Evolutionary conservation across 2,797 vertebrate species (phyloP), one percentile per base, ranked within the genome.

Genomic region (Phrynocephalus vlangalii): DNA sequence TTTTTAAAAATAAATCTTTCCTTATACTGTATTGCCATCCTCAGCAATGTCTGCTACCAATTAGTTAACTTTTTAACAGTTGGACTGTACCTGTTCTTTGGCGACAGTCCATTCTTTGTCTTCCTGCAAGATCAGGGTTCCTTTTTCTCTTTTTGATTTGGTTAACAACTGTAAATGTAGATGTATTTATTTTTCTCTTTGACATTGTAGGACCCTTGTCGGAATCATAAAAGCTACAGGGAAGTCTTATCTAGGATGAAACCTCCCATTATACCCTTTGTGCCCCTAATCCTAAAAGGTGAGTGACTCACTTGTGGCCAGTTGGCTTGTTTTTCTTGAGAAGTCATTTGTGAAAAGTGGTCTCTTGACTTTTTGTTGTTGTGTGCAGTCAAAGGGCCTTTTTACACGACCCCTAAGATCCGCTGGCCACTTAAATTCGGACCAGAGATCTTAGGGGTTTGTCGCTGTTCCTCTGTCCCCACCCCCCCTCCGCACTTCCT

Each of bases 221-320:
- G 98, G 95, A 99, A 99, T 95, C 98, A 99, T 90, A 99, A 99
- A 94, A 98, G 97, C 82, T 99, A 99, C 96, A 95, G 98, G 93
- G 98, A 99, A 92, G 96, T 98, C 93, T 97, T 99, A 92, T 97
- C 97, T 92, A 97, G 98, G 93, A 98, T 99, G 95, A 97, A 98
- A 86, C 97, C 98, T 6, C 98, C 98, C 0, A 97, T 99, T 84
- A 99, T 99, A 93, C 98, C 98, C 80, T 99, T 99, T 0, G 98
- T 98, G 20, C 98, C 98, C 1, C 97, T 99, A 92, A 97, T 99
- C 94, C 98, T 99, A 83, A 99, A 99, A 98, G 98, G 98, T 98
- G 87, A 96, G 91, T 70, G 26, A 70, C 24, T 28, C 67, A 6
- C 0, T 63, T 77, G 20, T 16, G 13, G 30, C 13, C 20, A 16